Evolutionary conservation across 2,797 vertebrate genomes (phyloP).

Genomic region (Prionace glauca): DNA sequence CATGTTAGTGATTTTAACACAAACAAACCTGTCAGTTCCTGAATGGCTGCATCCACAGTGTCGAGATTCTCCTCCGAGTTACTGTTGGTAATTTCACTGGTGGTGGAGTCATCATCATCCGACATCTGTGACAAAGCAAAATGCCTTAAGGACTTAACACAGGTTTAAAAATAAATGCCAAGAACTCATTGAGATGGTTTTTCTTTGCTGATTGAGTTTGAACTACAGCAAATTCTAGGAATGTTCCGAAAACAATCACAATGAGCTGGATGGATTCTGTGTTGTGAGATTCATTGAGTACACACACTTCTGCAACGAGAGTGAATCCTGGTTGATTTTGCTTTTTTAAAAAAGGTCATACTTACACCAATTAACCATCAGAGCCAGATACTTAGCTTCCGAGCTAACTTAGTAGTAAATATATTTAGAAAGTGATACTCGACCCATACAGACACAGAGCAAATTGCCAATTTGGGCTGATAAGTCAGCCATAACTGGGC

Average conservation of each 20-base stretch:
- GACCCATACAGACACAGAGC: background rate
- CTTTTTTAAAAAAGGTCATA: background rate
- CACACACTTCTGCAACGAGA: background rate
- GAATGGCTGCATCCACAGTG: conserved; percentile 40
- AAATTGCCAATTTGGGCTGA: background rate
- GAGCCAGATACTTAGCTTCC: background rate
- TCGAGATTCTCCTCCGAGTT: conserved; percentile 62
- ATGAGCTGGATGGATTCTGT: background rate
- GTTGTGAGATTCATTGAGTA: background rate
- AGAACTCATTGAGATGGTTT: background rate
- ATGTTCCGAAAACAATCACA: background rate
- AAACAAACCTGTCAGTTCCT: background rate
- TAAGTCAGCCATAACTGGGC: background rate
- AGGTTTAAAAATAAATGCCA: background rate
- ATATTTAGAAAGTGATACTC: background rate
- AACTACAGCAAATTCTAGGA: background rate
- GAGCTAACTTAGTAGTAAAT: background rate
- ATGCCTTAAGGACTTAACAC: background rate
- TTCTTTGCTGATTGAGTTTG: background rate
- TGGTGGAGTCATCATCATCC: conserved; percentile 67
- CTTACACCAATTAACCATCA: background rate
- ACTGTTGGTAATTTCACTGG: conserved; percentile 77
- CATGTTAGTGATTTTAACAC: background rate
- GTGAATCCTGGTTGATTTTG: background rate
- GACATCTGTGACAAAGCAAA: conserved; percentile 54